Evolutionary conservation across 2,888 invertebrate species (phyloP).

Genomic region (Lasioglossum leucozonium): DNA sequence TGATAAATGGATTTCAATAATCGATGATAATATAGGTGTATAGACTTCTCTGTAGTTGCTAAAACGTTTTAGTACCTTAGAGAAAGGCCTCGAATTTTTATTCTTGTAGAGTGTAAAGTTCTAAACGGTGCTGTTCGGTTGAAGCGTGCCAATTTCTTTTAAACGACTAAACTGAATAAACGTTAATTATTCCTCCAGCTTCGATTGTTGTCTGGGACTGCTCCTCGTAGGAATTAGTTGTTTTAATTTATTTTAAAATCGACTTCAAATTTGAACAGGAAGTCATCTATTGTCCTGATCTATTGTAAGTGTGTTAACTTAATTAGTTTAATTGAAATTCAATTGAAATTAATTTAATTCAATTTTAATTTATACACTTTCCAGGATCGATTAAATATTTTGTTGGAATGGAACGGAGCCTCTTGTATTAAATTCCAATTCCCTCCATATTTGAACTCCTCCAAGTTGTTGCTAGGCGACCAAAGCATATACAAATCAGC

Average conservation of each 20-base stretch:
- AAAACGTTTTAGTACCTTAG: conserved; percentile 23
- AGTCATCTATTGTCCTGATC: too few species aligned
- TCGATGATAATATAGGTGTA: conserved; percentile 9
- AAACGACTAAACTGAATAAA: conserved; percentile 23
- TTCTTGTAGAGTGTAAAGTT: conserved; percentile 28
- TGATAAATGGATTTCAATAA: conserved; percentile 40
- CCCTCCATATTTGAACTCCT: neutral
- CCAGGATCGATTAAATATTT: neutral
- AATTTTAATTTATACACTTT: neutral
- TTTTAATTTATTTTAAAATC: neutral
- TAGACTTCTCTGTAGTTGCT: conserved; percentile 21
- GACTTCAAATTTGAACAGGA: neutral
- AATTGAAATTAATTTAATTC: neutral
- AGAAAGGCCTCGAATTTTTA: conserved; percentile 44
- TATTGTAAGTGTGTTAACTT: neutral
- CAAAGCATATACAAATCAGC: conserved; percentile 6
- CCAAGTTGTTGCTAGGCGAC: conserved; percentile 54
- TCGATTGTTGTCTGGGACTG: conserved; percentile 4
- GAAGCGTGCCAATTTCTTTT: conserved; percentile 35
- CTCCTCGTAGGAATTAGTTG: neutral
- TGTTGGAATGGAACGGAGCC: neutral
- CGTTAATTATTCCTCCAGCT: conserved; percentile 7
- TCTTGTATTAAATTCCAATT: neutral
- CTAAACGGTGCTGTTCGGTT: neutral
- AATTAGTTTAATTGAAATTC: neutral